phyloP scores from a whole-genome alignment of 2,888 invertebrate species.

The Augochlorella aurata region DNA sequence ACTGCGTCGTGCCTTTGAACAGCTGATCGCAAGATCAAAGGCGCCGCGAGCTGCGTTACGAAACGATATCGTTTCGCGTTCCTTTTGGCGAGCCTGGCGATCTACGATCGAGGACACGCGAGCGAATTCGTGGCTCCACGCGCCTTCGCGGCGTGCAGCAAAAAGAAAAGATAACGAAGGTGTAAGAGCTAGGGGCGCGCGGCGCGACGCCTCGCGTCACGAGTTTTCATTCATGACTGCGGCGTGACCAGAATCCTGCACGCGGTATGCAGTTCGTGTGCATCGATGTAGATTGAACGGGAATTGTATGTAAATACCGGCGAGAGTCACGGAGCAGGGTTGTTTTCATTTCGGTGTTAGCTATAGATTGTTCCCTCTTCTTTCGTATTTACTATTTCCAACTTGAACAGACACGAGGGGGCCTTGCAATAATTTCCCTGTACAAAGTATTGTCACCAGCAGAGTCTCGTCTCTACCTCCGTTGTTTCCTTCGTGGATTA shows the following conservation, averaged over 20 bases:
- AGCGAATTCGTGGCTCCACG: conserved; percentile 14
- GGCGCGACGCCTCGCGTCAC: neutral
- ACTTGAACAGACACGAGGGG: no score
- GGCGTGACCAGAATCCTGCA: conserved; percentile 30
- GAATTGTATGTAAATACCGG: conserved; percentile 25
- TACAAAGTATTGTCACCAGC: no score
- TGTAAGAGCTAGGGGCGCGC: no score
- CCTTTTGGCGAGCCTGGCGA: conserved; percentile 40
- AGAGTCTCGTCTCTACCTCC: no score
- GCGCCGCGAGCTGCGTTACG: conserved; percentile 22
- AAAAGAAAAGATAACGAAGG: conserved; percentile 11
- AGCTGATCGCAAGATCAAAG: conserved; percentile 29
- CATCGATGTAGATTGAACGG: neutral
- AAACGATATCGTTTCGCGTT: conserved; percentile 43
- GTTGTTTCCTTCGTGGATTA: no score
- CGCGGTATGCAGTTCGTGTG: neutral
- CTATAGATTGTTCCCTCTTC: no score
- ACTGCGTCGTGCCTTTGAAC: conserved; percentile 12
- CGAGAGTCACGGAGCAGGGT: no score
- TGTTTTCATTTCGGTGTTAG: no score
- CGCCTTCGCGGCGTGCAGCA: neutral
- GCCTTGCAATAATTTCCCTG: no score
- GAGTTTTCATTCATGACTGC: conserved; percentile 52
- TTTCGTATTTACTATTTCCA: no score
- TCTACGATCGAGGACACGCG: conserved; percentile 38